Conservation (phyloP, 2,797 vertebrate genomes). For the Notolepis coatsorum region DNA sequence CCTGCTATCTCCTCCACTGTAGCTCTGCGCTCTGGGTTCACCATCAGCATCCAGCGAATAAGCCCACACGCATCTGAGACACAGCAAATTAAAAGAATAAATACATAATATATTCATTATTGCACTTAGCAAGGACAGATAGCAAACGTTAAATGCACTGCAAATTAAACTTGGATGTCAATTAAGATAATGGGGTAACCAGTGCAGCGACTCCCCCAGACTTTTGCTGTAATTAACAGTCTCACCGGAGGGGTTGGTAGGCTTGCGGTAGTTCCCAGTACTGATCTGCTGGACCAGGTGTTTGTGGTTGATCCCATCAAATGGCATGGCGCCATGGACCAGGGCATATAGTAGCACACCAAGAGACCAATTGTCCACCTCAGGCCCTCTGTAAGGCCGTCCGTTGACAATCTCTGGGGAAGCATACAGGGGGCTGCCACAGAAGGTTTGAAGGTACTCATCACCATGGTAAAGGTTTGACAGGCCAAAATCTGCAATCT, state of each 20-base stretch:
- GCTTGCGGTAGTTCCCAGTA: conserved; percentile 90
- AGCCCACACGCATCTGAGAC: conserved; percentile 94
- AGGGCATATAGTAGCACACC: conserved; percentile 95
- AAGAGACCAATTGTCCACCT: conserved; percentile 99
- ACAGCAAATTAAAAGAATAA: not conserved
- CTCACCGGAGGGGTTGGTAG: conserved; percentile 90
- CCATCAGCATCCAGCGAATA: conserved; percentile 98
- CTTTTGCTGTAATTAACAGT: not conserved
- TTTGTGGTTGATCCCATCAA: conserved; percentile 93
- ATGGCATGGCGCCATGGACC: conserved; percentile 96
- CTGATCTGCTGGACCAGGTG: conserved; percentile 94
- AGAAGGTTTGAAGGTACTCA: conserved; percentile 92
- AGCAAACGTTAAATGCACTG: not conserved
- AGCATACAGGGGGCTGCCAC: conserved; percentile 95
- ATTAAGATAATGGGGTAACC: not conserved
- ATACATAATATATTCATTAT: not conserved
- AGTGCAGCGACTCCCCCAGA: not conserved
- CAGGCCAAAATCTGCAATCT: conserved; percentile 98
- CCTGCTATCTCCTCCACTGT: conserved; percentile 92
- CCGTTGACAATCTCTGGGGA: conserved; percentile 97
- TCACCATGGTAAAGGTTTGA: conserved; percentile 93
- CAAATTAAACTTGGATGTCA: not conserved
- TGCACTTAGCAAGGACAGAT: not conserved
- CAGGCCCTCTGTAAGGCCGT: conserved; percentile 92
- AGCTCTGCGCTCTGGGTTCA: conserved; percentile 94